Evolutionary conservation across 2,888 invertebrate genomes (phyloP).

Genomic region (Torymus texanus): DNA sequence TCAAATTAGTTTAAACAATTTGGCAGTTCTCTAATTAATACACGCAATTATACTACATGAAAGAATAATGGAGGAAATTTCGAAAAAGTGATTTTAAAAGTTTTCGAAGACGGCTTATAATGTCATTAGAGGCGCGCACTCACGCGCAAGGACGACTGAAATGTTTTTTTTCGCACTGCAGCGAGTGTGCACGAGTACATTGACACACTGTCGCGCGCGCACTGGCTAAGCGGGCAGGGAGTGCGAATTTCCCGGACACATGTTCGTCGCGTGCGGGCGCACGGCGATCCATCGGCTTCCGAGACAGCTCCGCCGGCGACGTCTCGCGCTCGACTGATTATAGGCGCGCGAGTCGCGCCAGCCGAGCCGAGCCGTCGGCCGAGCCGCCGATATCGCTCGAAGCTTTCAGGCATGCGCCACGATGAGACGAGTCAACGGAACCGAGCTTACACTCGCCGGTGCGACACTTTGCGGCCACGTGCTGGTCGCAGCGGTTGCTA

Average conservation of each 20-base stretch:
- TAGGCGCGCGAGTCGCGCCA: slow-evolving; percentile 2
- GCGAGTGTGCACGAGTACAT: background rate
- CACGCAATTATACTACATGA: too few relatives aligned
- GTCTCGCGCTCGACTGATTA: slow-evolving; percentile 49
- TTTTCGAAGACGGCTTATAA: slow-evolving; percentile 1
- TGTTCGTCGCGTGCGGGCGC: slow-evolving; percentile 10
- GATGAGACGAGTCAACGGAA: too few relatives aligned
- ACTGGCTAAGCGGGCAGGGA: background rate
- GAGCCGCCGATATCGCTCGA: slow-evolving; percentile 27
- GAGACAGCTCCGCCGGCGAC: slow-evolving; percentile 36
- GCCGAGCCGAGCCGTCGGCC: slow-evolving; percentile 2
- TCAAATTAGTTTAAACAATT: too few relatives aligned
- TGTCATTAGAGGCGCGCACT: background rate
- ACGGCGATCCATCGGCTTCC: slow-evolving; percentile 30
- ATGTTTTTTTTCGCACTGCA: background rate
- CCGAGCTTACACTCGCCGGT: too few relatives aligned
- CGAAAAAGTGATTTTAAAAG: background rate
- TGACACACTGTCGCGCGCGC: background rate
- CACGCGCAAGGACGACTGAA: background rate
- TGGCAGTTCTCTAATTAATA: too few relatives aligned
- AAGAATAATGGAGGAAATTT: too few relatives aligned
- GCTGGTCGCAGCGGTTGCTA: too few relatives aligned
- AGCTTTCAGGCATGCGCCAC: slow-evolving; percentile 29
- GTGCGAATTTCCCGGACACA: slow-evolving; percentile 18
- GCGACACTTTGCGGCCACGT: too few relatives aligned